Conservation (phyloP, 2,888 invertebrate genomes). For the Ametastegia equiseti region DNA sequence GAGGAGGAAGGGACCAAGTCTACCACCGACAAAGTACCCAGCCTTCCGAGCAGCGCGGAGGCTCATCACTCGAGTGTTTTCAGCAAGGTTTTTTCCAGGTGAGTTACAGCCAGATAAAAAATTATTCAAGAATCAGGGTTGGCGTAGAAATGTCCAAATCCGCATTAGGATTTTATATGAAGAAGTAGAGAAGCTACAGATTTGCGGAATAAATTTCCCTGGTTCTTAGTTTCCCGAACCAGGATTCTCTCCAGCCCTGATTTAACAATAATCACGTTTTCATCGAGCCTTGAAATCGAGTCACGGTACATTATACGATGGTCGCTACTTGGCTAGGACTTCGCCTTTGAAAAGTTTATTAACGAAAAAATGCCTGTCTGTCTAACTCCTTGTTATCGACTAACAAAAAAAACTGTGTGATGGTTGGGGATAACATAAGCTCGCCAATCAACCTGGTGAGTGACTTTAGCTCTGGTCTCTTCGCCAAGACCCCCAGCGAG, state of each 20-base stretch:
- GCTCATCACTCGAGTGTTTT: conserved; percentile 87
- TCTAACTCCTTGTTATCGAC: conserved; percentile 53
- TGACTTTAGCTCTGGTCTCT: conserved; percentile 96
- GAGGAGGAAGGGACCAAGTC: conserved; percentile 79
- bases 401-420: conserved; percentile 68
- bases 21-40: conserved; percentile 78
- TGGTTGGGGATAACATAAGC: conserved; percentile 77
- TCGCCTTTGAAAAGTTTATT: not conserved
- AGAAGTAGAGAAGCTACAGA: too few relatives aligned
- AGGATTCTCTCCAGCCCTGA: not conserved
- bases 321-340: not conserved
- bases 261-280: not conserved
- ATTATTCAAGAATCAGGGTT: conserved; percentile 70
- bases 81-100: conserved; percentile 96
- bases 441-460: conserved; percentile 95
- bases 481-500: conserved; percentile 95
- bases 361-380: conserved; percentile 8
- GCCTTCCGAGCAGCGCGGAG: conserved; percentile 80
- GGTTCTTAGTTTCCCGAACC: not conserved
- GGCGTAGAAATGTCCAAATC: conserved; percentile 55
- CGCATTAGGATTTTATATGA: not conserved
- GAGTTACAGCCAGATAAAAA: conserved; percentile 68
- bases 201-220: not conserved
- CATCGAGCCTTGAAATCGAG: not conserved
- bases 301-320: too few relatives aligned